phyloP scores from a whole-genome alignment of 2,113 vertebrate species.

The Podarcis muralis region DNA sequence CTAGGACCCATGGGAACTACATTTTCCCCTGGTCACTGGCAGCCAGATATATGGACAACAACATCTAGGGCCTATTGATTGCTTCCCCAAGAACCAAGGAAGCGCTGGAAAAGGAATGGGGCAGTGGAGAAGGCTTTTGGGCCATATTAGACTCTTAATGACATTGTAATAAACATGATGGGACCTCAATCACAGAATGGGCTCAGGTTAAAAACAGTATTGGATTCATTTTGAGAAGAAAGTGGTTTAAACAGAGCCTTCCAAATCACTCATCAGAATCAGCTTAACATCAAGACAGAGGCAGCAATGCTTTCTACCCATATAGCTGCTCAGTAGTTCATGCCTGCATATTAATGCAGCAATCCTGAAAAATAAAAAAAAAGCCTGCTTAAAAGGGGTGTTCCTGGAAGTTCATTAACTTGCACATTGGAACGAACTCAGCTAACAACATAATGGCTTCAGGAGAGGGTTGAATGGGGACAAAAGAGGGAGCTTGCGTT shows the following conservation, averaged over 20 bases:
- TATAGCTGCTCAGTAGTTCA: conserved; percentile 3
- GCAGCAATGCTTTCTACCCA: neutral
- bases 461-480: neutral
- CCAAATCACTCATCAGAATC: neutral
- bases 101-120: neutral
- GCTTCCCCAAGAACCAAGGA: neutral
- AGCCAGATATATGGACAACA: neutral
- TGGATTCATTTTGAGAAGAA: neutral
- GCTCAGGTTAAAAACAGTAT: neutral
- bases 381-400: conserved; percentile 30
- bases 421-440: conserved; percentile 36
- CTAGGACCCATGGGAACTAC: neutral
- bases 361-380: conserved; percentile 20
- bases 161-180: neutral
- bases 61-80: neutral
- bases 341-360: neutral
- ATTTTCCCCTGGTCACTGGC: neutral
- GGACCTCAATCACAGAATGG: neutral
- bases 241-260: neutral
- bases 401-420: conserved; percentile 48
- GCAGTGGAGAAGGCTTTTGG: neutral
- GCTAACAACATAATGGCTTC: conserved; percentile 48
- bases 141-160: neutral
- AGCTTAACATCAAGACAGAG: neutral
- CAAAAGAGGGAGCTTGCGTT: conserved; percentile 41